Conservation (phyloP, 1,140 invertebrate genomes). For the Habropoda laboriosa region DNA sequence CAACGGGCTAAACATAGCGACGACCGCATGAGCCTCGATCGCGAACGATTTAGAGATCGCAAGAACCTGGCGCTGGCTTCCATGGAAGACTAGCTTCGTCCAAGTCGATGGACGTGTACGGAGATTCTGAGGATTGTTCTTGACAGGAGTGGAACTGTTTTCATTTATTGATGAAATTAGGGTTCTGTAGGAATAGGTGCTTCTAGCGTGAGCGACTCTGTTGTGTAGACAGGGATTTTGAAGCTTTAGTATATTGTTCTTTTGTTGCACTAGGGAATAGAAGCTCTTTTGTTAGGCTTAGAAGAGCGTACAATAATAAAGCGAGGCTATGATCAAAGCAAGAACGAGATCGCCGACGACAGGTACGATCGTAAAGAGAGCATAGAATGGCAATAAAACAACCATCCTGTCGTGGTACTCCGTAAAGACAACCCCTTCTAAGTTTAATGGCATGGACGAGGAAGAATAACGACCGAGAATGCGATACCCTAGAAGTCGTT, state of each 20-base stretch:
- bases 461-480: constrained; percentile 36
- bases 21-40: not conserved
- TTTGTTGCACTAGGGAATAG: not conserved
- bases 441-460: constrained; percentile 44
- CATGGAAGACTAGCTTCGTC: not conserved
- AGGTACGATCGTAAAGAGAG: constrained; percentile 35
- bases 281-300: not conserved
- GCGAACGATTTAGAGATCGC: not conserved
- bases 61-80: not conserved
- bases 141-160: not conserved
- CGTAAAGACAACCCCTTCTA: constrained; percentile 33
- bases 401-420: constrained; percentile 14
- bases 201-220: too few relatives aligned
- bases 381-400: constrained; percentile 39
- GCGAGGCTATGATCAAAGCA: not conserved
- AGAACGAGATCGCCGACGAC: constrained; percentile 31
- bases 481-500: constrained; percentile 21
- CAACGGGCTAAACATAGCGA: constrained; percentile 6
- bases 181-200: too few relatives aligned
- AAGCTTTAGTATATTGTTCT: too few relatives aligned
- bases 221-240: too few relatives aligned
- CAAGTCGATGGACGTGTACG: not conserved
- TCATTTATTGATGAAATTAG: not conserved
- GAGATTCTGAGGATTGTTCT: not conserved
- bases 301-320: not conserved